Percentiles rank a stretch among this genome's conserved stretches.
Conservation (phyloP, 2,888 invertebrate species). For the Masnerella sp. region DNA sequence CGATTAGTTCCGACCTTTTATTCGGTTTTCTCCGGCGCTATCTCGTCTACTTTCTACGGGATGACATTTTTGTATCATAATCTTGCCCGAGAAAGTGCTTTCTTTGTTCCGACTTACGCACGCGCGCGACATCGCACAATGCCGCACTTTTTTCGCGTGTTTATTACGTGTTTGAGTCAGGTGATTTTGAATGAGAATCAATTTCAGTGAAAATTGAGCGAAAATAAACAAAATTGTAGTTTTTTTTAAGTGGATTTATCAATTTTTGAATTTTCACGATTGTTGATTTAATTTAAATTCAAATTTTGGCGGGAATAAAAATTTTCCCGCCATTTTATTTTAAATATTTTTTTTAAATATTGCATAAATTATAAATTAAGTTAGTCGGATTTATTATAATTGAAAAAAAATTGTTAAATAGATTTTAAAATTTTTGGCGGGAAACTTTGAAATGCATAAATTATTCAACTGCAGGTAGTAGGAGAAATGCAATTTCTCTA, state of each 20-base stretch:
- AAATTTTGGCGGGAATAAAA: constrained; percentile 7
- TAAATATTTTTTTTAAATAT: too few species aligned
- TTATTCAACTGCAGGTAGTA: too few species aligned
- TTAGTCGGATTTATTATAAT: too few species aligned
- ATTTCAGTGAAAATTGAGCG: background rate
- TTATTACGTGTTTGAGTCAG: constrained; percentile 21
- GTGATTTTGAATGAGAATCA: constrained; percentile 2
- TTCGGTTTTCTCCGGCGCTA: constrained; percentile 32
- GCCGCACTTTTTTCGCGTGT: constrained; percentile 8
- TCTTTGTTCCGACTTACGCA: constrained; percentile 46
- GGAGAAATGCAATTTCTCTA: too few species aligned
- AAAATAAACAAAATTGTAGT: too few species aligned
- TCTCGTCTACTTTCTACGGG: constrained; percentile 59
- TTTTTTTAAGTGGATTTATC: too few species aligned
- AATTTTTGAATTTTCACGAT: too few species aligned
- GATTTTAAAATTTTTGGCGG: too few species aligned
- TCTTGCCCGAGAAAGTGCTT: constrained; percentile 58
- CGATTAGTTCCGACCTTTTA: too few species aligned
- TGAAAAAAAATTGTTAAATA: too few species aligned
- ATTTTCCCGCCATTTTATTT: background rate
- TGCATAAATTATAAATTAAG: too few species aligned
- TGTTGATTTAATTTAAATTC: background rate
- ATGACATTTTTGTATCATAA: constrained; percentile 61
- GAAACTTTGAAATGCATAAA: background rate
- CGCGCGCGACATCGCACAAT: constrained; percentile 37